A percentile compares a stretch with the other conserved stretches of the same genome.
These are phyloP conservation scores for Mastomys coucha DNA, from an alignment of 2,113 vertebrate genomes.

Conservation along the genomic window DNA sequence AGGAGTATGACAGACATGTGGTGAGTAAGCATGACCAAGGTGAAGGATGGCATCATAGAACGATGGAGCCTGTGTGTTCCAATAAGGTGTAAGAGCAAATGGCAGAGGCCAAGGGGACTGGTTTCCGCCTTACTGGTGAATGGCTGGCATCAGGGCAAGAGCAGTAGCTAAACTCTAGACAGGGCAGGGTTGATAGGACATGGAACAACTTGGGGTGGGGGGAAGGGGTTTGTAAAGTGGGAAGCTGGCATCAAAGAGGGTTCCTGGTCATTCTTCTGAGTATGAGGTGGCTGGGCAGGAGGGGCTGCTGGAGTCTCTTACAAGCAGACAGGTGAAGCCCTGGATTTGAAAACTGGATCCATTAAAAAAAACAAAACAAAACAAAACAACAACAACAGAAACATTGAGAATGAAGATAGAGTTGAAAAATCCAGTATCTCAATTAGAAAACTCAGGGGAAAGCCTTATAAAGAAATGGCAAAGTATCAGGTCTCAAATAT, in stretches of 20 bases:
- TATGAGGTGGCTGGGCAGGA: background rate
- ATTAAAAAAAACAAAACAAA: no score
- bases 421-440: background rate
- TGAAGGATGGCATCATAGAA: background rate
- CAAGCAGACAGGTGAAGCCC: background rate
- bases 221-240: no score
- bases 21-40: background rate
- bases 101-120: background rate
- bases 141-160: background rate
- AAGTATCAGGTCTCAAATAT: background rate
- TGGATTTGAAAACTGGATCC: background rate
- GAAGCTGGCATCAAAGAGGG: background rate
- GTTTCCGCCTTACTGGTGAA: no score
- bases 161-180: no score
- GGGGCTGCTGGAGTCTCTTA: background rate
- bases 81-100: rapidly evolving
- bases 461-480: background rate
- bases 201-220: no score
- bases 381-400: background rate
- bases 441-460: background rate
- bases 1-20: background rate
- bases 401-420: background rate
- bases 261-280: background rate
- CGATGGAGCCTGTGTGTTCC: background rate
- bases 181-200: background rate